Base-by-base conservation (phyloP, 1,140 invertebrate species). In the Trinorchestia longiramus region DNA sequence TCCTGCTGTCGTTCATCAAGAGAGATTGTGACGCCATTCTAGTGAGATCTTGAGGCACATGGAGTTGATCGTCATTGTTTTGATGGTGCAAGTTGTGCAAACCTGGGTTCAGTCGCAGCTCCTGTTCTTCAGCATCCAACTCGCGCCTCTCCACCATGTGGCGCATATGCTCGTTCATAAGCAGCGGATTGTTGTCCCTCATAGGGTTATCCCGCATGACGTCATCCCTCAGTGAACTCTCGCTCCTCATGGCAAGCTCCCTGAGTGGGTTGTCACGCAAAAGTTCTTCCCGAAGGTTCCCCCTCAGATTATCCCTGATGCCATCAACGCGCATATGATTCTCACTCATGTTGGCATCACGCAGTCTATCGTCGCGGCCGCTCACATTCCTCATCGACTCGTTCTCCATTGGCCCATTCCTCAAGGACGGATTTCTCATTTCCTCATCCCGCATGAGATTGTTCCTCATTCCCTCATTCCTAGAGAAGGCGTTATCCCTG, bases 31-130 rank as follows among this genome's bases (percentile, higher is more conserved):
- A 96, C n/a, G 96, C 96, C 96, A 96, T 96, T 41, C 96, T 96
- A 17, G 96, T 96, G 17, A 96, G 96, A 95, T 96, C 96, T 91
- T 96, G 96, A 3, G 96, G 96, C 95, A 96, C 96, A 53, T 96
- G 96, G 11, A 96, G 95, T 40, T 96, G n/a, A 42, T 96, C 96
- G 17, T 96, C 96, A 40, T 90, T 96, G 19, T 96, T 96, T 44
- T 90, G 43, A 44, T 44, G 95, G 28, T 95, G 91, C 96, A 96
- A 96, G 45, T 95, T 95, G 96, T 96, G 96, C 57, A 96, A 96
- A 19, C 43, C 40, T 47, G 92, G 92, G 92, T 94, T 94, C 41
- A 94, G 92, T 40, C 92, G 92, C 43, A 94, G 44, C 23, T 94
- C 92, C 43, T 91, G 88, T 91, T 91, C 88, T 47, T 94, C 92